Percentiles rank a stretch among this genome's conserved stretches.
These are phyloP conservation scores for Antedon bifida DNA, from an alignment of 35 echinoderm and acorn worm species.

Conservation along the genomic window DNA sequence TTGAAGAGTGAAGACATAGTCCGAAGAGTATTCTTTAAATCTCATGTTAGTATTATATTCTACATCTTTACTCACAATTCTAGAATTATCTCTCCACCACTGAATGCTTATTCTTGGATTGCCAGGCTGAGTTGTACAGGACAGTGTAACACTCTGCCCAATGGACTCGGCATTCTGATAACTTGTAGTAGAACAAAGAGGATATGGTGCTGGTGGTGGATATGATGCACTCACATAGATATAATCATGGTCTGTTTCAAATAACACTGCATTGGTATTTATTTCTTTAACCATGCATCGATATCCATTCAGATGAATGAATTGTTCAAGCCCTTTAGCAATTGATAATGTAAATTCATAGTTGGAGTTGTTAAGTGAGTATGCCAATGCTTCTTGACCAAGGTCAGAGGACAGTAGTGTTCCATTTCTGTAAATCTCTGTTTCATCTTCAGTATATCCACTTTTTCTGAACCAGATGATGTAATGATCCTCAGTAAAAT, in stretches of 20 bases:
- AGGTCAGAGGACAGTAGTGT: background rate
- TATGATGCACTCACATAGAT: background rate
- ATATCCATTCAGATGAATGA: background rate
- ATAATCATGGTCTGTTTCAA: background rate
- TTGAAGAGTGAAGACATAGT: background rate
- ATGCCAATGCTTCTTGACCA: background rate
- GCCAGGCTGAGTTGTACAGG: background rate
- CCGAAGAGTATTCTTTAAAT: background rate
- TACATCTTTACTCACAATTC: background rate
- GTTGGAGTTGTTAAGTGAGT: background rate
- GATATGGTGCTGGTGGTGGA: background rate
- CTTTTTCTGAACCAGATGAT: background rate
- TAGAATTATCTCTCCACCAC: background rate
- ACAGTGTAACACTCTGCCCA: background rate
- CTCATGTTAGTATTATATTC: background rate
- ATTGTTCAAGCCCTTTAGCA: background rate
- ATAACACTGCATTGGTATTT: background rate
- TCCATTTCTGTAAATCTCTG: background rate
- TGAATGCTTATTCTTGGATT: background rate
- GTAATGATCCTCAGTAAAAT: background rate
- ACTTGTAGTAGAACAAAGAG: background rate
- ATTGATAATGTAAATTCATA: background rate
- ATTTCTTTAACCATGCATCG: background rate
- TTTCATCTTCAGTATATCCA: background rate
- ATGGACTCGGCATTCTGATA: background rate